A percentile compares a stretch with the other conserved stretches of the same genome.
Conservation (phyloP, 2,797 vertebrate genomes). For the Characodon lateralis region DNA sequence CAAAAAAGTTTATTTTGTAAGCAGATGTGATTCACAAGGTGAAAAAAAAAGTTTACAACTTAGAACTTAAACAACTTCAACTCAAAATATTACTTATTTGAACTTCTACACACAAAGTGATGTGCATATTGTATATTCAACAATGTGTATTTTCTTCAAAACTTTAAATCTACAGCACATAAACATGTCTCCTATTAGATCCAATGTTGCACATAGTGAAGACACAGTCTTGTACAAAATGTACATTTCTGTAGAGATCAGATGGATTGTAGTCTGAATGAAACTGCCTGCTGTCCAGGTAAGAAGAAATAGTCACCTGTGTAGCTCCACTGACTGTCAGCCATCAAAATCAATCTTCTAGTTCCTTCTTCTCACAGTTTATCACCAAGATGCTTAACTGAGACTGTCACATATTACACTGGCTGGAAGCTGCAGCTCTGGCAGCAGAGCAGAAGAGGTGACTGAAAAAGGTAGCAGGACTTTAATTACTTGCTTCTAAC, state of each 20-base stretch:
- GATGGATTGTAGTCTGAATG: neutral
- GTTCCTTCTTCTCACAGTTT: neutral
- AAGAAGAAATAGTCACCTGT: neutral
- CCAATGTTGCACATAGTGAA: neutral
- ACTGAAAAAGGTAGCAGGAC: slow-evolving; percentile 2
- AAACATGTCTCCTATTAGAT: neutral
- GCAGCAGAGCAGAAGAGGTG: neutral
- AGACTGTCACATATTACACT: neutral
- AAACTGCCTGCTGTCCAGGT: neutral
- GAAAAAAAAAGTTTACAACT: neutral
- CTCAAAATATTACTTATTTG: neutral
- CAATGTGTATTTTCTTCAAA: neutral
- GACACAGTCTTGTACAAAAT: too few species aligned
- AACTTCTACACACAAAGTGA: neutral
- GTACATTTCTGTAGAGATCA: too few species aligned
- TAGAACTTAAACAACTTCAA: too few species aligned
- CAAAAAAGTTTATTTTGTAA: neutral
- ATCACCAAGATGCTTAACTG: neutral
- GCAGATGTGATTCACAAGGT: neutral
- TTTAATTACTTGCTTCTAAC: neutral
- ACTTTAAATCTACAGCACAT: neutral
- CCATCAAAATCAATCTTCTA: neutral
- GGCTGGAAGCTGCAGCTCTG: neutral
- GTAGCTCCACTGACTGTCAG: neutral
- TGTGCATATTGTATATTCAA: neutral